These are phyloP conservation scores for Heterochromis multidens DNA, from an alignment of 2,113 vertebrate species.

Conservation along the genomic window DNA sequence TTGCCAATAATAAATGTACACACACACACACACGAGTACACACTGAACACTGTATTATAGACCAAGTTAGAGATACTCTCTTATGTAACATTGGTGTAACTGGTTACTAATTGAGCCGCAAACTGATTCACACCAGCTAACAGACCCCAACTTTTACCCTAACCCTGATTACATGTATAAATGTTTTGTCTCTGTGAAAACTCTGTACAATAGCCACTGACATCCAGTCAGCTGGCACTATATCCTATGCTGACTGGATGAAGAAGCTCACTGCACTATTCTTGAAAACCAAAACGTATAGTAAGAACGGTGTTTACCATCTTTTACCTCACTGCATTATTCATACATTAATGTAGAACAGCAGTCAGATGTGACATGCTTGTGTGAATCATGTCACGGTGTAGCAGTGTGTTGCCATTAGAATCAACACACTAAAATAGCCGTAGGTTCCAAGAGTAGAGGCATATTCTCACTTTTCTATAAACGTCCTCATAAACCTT, in stretches of 20 bases:
- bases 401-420: conserved; percentile 38
- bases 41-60: conserved; percentile 59
- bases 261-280: conserved; percentile 58
- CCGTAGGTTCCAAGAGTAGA: conserved; percentile 31
- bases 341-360: conserved; percentile 10
- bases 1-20: conserved; percentile 5
- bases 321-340: conserved; percentile 65
- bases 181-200: conserved; percentile 59
- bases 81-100: conserved; percentile 57
- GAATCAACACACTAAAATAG: conserved; percentile 7
- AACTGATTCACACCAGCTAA: conserved; percentile 73
- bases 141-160: conserved; percentile 51
- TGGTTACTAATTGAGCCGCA: conserved; percentile 60
- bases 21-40: neutral
- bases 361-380: conserved; percentile 16
- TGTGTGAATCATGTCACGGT: conserved; percentile 24
- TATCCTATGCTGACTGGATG: conserved; percentile 40
- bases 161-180: conserved; percentile 52
- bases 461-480: conserved; percentile 34
- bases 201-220: conserved; percentile 27
- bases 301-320: conserved; percentile 34
- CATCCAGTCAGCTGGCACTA: conserved; percentile 55
- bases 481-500: neutral
- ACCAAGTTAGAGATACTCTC: conserved; percentile 34
- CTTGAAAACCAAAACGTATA: conserved; percentile 61